Evolutionary conservation across 2,797 vertebrate genomes (phyloP).

Genomic region (Pangasius macronema): DNA sequence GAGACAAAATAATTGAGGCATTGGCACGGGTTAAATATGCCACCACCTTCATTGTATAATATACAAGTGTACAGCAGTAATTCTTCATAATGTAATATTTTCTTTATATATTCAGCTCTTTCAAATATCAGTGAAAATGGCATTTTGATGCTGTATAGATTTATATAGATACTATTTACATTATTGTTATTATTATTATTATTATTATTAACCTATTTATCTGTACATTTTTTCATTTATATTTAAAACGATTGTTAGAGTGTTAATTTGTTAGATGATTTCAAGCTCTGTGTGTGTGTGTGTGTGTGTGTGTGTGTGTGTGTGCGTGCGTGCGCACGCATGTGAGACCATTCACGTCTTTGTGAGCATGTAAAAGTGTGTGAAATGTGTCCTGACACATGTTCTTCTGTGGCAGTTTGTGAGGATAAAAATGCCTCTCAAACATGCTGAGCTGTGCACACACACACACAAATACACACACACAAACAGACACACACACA

Average conservation of each 20-base stretch:
- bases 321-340: neutral
- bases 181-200: neutral
- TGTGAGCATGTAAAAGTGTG: conserved; percentile 34
- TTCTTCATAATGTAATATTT: neutral
- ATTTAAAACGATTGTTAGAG: neutral
- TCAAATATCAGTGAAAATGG: neutral
- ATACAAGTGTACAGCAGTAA: neutral
- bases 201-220: neutral
- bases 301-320: neutral
- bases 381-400: conserved; percentile 48
- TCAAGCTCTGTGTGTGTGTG: neutral
- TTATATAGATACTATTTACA: too few species aligned
- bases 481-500: conserved; percentile 17
- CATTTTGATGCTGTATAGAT: neutral
- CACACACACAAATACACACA: conserved; percentile 18
- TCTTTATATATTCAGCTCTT: neutral
- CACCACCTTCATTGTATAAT: neutral
- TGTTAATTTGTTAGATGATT: neutral
- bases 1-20: neutral
- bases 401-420: conserved; percentile 44
- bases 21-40: neutral
- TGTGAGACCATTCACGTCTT: conserved; percentile 8
- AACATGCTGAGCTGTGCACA: conserved; percentile 18
- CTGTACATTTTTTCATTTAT: neutral
- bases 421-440: conserved; percentile 34